Conservation (phyloP, 2,888 invertebrate species). For the Seira ritae region DNA sequence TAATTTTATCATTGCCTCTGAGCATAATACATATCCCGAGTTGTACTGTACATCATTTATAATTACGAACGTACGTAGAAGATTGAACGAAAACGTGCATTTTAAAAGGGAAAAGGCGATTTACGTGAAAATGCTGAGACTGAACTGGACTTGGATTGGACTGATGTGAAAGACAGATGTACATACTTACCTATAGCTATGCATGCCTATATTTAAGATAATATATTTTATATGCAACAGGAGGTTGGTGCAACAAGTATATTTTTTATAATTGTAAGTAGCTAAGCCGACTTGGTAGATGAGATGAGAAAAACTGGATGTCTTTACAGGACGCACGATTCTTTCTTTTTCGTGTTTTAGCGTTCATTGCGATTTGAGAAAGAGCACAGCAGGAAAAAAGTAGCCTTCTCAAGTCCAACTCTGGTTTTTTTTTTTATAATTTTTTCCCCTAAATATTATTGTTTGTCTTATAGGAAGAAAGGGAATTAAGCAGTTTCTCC, state of each 20-base stretch:
- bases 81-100: neutral
- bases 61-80: conserved; percentile 18
- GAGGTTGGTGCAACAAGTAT: neutral
- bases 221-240: no score
- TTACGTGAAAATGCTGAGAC: neutral
- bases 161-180: neutral
- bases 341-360: neutral
- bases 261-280: neutral
- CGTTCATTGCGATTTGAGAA: no score
- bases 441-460: neutral
- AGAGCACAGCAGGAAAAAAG: neutral
- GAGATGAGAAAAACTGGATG: conserved; percentile 7
- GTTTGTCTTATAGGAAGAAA: neutral
- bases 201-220: no score
- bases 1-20: no score
- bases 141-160: no score
- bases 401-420: neutral
- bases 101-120: conserved; percentile 2
- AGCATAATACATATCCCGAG: no score
- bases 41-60: conserved; percentile 19
- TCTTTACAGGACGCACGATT: neutral
- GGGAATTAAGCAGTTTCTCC: conserved; percentile 29
- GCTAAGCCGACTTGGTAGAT: neutral
- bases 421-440: neutral
- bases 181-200: no score